Percentiles rank a stretch among this genome's conserved stretches.
phyloP scores from a whole-genome alignment of 2,113 vertebrate species.

The Thunnus maccoyii region DNA sequence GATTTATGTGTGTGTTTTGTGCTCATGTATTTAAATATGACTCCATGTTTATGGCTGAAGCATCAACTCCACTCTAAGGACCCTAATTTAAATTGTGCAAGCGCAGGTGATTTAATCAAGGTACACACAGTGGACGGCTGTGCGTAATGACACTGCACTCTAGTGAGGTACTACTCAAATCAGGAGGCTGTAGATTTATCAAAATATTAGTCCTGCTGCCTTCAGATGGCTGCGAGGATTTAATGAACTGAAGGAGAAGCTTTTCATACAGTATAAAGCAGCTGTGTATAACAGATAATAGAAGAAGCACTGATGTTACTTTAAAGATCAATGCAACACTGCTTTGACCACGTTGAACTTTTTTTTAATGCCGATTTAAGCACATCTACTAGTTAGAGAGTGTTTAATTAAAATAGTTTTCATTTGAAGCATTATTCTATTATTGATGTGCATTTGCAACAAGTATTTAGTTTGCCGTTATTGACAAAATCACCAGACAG shows the following conservation, averaged over 20 bases:
- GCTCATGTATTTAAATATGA: slow-evolving; percentile 6
- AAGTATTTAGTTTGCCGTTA: no score
- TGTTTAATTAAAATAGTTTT: no score
- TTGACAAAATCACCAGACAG: no score
- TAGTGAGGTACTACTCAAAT: background rate
- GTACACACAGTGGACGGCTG: background rate
- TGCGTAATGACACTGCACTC: background rate
- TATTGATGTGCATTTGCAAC: no score
- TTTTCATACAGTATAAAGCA: no score
- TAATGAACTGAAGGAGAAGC: background rate
- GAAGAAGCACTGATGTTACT: background rate
- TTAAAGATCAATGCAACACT: slow-evolving; percentile 8
- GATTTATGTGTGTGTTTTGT: slow-evolving; percentile 21
- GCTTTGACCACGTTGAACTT: background rate
- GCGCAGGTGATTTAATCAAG: slow-evolving; percentile 8
- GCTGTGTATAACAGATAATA: background rate
- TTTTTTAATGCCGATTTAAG: background rate
- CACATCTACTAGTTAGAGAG: background rate
- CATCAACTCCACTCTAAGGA: background rate
- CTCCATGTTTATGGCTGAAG: slow-evolving; percentile 1
- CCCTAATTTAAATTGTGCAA: no score
- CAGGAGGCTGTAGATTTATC: background rate
- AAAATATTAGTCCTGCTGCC: background rate
- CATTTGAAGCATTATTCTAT: no score
- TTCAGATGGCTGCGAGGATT: slow-evolving; percentile 4